These are phyloP conservation scores for Platyrinchus mystaceus DNA, from an alignment of 2,797 vertebrate genomes.

Conservation along the genomic window DNA sequence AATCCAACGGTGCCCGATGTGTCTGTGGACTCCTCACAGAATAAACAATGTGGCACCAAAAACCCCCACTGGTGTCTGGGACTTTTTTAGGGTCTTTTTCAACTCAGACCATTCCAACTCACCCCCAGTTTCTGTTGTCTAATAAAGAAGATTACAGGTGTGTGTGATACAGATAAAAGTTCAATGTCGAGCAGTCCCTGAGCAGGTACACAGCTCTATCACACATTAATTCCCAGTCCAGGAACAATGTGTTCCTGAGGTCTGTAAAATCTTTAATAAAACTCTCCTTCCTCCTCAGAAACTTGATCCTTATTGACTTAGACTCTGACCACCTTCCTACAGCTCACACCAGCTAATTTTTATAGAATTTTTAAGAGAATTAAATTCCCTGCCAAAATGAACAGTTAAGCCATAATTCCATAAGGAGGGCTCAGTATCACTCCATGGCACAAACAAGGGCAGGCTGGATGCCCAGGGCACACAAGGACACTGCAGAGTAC, in stretches of 20 bases:
- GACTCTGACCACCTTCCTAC: not conserved
- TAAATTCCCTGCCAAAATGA: not conserved
- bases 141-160: not conserved
- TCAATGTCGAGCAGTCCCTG: not conserved
- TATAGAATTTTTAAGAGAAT: not conserved
- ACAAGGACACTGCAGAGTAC: not conserved
- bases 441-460: not conserved
- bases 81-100: not conserved
- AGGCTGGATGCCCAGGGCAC: not conserved
- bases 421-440: not conserved
- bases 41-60: not conserved
- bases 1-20: fast-evolving
- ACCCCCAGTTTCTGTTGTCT: not conserved
- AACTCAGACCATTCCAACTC: not conserved
- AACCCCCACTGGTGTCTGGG: not conserved
- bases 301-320: not conserved
- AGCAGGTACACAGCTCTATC: not conserved
- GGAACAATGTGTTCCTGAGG: not conserved
- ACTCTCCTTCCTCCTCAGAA: slow-evolving; percentile 20
- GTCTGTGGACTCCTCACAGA: not conserved
- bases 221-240: not conserved
- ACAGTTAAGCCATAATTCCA: not conserved
- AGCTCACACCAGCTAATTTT: not conserved
- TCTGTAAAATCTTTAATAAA: slow-evolving; percentile 22
- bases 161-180: not conserved